phyloP scores from a whole-genome alignment of 2,113 vertebrate genomes.

The Bambusicola thoracicus region DNA sequence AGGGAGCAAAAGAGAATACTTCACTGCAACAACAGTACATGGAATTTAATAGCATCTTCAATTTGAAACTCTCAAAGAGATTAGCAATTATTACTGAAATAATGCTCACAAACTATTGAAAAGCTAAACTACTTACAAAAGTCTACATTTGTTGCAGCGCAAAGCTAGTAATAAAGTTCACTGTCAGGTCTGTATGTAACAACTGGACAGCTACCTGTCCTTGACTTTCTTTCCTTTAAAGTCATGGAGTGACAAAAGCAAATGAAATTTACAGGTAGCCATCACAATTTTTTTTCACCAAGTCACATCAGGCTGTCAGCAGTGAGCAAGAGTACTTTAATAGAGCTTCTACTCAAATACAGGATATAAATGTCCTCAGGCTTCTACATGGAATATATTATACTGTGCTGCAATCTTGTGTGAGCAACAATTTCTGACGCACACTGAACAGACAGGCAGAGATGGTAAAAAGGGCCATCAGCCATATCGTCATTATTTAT shows the following conservation, averaged over 20 bases:
- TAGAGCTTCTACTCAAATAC: background rate
- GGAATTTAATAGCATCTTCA: slow-evolving; percentile 12
- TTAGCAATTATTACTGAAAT: background rate
- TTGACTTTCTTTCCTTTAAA: background rate
- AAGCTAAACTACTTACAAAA: background rate
- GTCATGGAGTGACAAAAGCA: background rate
- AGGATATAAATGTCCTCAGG: background rate
- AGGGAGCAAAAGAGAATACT: background rate
- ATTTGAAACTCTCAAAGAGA: background rate
- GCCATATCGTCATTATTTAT: background rate
- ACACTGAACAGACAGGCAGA: background rate
- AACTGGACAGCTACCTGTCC: background rate
- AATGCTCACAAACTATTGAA: background rate
- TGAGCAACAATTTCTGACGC: background rate
- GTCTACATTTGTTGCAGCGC: background rate
- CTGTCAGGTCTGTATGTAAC: background rate
- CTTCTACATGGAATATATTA: background rate
- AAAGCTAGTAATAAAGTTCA: background rate
- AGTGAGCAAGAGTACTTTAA: background rate
- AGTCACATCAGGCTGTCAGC: background rate
- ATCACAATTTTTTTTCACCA: background rate
- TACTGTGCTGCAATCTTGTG: background rate
- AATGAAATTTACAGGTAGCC: background rate
- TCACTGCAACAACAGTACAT: slow-evolving; percentile 5
- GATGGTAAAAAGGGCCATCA: background rate